Base-by-base conservation (phyloP, 92 coral and sea anemone genomes). In the Porites cylindrica region DNA sequence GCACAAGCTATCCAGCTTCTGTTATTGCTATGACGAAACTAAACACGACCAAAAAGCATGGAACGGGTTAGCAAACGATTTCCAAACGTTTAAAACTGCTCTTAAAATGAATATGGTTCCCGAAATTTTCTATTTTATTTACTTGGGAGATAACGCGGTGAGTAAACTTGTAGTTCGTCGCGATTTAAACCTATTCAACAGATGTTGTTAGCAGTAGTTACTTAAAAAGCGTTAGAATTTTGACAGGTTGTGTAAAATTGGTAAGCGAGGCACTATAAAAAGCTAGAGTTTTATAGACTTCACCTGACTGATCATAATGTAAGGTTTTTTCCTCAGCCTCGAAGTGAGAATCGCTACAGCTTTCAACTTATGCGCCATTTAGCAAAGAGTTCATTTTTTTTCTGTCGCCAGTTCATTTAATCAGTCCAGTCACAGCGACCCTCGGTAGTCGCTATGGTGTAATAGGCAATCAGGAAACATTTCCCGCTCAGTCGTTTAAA, bases 41-140 rank as follows among this genome's bases (percentile, higher is more conserved):
- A n/a, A 26, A 79, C 47, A 43, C 70, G 82, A 38, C 23, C 23
- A 32, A 51, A 16, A 56, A 54, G n/a, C 69, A 82, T 71, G 86
- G 70, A 82, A 32, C 16, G 18, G 24, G 4, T 12, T 6, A 9
- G 3, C 7, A 6, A 12, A 32, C 51, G 52, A 14, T 80, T 66
- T 66, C 8, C 26, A 32, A 80, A 16, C 17, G 59, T 58, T 82
- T 54, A 5, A 23, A 23, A 6, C 12, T 32, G 70, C 17, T 58
- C 63, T 72, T 52, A 18, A 23, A 12, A 94, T 92, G 95, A 77
- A 86, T 66, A 75, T 77, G 60, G 82, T 88, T 38, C 98, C 95
- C 2, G 86, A 82, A 72, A 82, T 83, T 51, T 94, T 94, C 72
- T 94, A 94, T 68, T 92, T 83, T 51, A 93, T 94, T 58, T 94